Evolutionary conservation across 2,888 invertebrate genomes (phyloP).

Genomic region (Tenodera sinensis): DNA sequence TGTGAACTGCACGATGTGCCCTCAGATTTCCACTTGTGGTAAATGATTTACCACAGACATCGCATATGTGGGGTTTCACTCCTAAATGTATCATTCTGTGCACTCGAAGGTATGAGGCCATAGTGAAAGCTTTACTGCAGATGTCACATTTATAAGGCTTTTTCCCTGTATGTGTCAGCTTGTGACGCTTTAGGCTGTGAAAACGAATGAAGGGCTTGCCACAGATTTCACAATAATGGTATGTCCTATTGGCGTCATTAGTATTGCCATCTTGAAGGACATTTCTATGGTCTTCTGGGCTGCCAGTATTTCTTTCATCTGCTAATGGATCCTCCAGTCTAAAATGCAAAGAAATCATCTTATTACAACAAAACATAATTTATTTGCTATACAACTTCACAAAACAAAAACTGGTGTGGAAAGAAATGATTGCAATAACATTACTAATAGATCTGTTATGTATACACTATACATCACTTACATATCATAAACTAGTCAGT

Average conservation of each 20-base stretch:
- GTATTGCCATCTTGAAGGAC: no score
- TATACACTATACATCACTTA: no score
- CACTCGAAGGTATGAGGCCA: background rate
- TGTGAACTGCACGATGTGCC: background rate
- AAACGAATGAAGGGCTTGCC: background rate
- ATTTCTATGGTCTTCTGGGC: no score
- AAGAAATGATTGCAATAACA: no score
- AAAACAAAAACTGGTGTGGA: no score
- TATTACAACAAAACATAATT: no score
- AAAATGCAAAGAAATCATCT: no score
- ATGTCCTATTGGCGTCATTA: background rate
- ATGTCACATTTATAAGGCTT: background rate
- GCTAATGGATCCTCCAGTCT: no score
- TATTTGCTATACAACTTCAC: no score
- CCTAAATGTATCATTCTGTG: background rate
- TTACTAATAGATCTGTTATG: no score
- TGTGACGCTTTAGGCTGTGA: background rate
- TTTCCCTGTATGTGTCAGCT: background rate
- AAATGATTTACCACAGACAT: background rate
- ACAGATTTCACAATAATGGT: background rate
- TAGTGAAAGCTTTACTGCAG: background rate
- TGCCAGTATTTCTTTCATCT: no score
- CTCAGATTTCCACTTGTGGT: background rate
- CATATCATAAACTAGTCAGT: no score
- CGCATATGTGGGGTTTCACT: background rate